Evolutionary conservation across 2,888 invertebrate genomes (phyloP).

Genomic region (Amphiduros pacificus): DNA sequence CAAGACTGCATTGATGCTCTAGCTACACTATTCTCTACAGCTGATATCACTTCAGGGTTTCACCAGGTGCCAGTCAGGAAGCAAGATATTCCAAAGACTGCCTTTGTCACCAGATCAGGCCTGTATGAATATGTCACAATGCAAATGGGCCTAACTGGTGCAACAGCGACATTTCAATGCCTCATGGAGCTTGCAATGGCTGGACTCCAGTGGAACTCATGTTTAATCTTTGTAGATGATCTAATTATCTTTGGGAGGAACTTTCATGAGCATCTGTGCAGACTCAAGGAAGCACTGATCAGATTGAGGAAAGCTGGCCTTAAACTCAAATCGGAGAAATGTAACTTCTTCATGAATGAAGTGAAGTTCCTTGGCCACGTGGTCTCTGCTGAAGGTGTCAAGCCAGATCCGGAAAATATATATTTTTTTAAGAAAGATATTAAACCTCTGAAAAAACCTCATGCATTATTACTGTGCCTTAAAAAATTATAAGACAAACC

Average conservation of each 20-base stretch:
- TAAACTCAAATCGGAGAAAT: slow-evolving; percentile 24
- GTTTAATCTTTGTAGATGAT: slow-evolving; percentile 26
- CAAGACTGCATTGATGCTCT: slow-evolving; percentile 18
- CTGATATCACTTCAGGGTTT: slow-evolving; percentile 22
- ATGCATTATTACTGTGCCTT: no score
- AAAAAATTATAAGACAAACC: no score
- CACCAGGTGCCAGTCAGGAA: slow-evolving; percentile 3
- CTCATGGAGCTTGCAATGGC: slow-evolving; percentile 1
- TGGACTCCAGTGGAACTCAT: slow-evolving; percentile 1
- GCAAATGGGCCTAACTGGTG: background rate
- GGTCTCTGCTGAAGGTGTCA: background rate
- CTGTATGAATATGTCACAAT: slow-evolving; percentile 1
- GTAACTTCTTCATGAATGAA: slow-evolving; percentile 10
- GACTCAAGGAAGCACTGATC: slow-evolving; percentile 25
- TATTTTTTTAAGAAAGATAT: no score
- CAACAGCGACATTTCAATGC: slow-evolving; percentile 4
- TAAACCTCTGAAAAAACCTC: no score
- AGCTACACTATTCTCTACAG: slow-evolving; percentile 22
- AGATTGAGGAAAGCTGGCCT: slow-evolving; percentile 15
- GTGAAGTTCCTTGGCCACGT: slow-evolving; percentile 11
- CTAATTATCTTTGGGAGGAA: slow-evolving; percentile 20
- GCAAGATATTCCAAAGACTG: slow-evolving; percentile 13
- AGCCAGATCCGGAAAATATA: slow-evolving; percentile 1
- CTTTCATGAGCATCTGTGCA: slow-evolving; percentile 14
- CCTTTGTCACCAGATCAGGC: slow-evolving; percentile 8